These are phyloP conservation scores for Salmo trutta DNA, from an alignment of 2,797 vertebrate genomes.

Conservation along the genomic window DNA sequence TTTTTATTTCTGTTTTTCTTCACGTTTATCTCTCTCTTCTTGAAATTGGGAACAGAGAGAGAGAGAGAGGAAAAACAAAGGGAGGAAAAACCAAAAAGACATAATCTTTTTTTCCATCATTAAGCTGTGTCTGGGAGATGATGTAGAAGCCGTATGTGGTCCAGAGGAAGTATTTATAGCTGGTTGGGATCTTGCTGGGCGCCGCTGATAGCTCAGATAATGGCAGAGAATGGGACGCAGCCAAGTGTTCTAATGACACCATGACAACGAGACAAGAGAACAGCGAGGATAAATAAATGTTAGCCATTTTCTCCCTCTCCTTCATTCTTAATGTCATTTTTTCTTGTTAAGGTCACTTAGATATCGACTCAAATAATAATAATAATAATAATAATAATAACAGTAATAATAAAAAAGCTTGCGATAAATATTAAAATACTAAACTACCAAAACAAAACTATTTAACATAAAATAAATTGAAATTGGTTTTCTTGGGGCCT, in stretches of 20 bases:
- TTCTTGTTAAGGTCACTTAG: constrained; percentile 93
- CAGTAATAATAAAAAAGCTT: constrained; percentile 55
- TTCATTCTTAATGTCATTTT: constrained; percentile 77
- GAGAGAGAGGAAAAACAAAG: constrained; percentile 27
- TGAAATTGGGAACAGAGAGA: constrained; percentile 63
- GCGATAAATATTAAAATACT: constrained; percentile 55
- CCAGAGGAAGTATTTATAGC: constrained; percentile 92
- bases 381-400: constrained; percentile 54
- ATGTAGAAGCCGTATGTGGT: constrained; percentile 93
- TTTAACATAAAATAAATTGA: constrained; percentile 59
- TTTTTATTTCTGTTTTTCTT: constrained; percentile 51
- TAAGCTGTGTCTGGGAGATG: constrained; percentile 92
- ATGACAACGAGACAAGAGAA: constrained; percentile 87
- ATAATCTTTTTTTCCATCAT: constrained; percentile 87
- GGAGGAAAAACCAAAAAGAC: constrained; percentile 66
- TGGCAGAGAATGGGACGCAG: constrained; percentile 93
- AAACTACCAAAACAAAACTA: constrained; percentile 60
- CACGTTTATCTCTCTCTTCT: constrained; percentile 50
- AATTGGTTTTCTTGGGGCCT: constrained; percentile 70
- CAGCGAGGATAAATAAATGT: constrained; percentile 98
- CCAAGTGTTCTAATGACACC: constrained; percentile 94
- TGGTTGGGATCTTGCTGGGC: constrained; percentile 93
- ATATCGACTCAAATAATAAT: constrained; percentile 68
- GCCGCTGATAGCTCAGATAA: constrained; percentile 94
- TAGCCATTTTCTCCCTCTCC: constrained; percentile 89